Evolutionary conservation across 30 jellyfish, hydroid and myxozoan species (phyloP).

Genomic region (Aurelia aurita): DNA sequence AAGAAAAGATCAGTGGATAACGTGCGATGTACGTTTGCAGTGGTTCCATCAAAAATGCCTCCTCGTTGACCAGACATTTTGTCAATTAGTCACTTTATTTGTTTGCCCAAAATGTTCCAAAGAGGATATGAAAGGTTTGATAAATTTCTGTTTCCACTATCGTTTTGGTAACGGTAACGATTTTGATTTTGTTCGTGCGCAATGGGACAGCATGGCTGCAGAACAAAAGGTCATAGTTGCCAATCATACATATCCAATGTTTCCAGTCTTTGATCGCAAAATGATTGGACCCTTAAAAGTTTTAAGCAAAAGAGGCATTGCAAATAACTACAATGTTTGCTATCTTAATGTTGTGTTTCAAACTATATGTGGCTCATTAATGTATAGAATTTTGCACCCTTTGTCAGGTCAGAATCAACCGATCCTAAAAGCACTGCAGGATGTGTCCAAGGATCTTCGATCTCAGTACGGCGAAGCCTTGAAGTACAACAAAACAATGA

Average conservation of each 20-base stretch:
- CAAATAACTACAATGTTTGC: conserved; percentile 2
- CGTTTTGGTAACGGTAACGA: background rate
- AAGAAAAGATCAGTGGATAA: background rate
- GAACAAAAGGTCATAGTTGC: background rate
- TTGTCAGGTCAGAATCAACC: background rate
- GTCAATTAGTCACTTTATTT: background rate
- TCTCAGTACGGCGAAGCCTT: background rate
- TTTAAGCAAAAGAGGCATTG: conserved; percentile 8
- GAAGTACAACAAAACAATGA: background rate
- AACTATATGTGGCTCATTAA: background rate
- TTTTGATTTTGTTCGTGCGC: background rate
- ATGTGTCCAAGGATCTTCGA: background rate
- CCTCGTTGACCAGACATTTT: conserved; percentile 4
- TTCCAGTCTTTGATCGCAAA: background rate
- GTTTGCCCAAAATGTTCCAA: background rate
- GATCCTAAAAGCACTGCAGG: background rate
- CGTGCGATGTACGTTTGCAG: conserved; percentile 19
- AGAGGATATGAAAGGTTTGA: background rate
- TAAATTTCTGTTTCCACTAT: background rate
- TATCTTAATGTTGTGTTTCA: conserved; percentile 7
- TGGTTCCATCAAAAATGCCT: conserved; percentile 38
- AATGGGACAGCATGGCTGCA: conserved; percentile 6
- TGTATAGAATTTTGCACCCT: background rate
- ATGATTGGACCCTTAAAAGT: background rate
- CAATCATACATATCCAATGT: background rate